phyloP scores from a whole-genome alignment of 2,113 vertebrate species.

The Haplochromis vanheusdeni region DNA sequence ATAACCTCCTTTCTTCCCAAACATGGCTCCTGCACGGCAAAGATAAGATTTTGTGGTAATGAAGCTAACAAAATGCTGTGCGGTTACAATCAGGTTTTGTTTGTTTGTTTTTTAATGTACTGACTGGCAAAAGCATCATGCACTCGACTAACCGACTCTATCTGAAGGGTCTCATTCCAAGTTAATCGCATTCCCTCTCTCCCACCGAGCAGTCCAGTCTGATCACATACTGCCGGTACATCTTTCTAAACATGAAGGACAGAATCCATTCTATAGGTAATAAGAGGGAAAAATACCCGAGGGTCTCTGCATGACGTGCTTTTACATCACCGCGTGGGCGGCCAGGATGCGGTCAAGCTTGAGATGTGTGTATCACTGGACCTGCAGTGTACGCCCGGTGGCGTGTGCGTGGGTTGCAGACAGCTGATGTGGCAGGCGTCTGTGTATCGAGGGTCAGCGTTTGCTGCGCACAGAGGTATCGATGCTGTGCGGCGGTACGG shows the following conservation, averaged over 20 bases:
- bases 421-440: not conserved
- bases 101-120: not conserved
- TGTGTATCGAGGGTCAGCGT: not conserved
- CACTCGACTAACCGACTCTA: fast-evolving
- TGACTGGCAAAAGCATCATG: not conserved
- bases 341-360: not conserved
- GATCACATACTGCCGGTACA: not conserved
- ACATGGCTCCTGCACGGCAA: not conserved
- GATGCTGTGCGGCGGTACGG: not conserved
- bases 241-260: not conserved
- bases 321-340: not conserved
- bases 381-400: not conserved
- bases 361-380: not conserved
- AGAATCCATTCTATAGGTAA: not conserved
- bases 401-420: not conserved
- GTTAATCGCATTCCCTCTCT: not conserved
- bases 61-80: not conserved
- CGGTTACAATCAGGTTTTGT: not conserved
- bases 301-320: not conserved
- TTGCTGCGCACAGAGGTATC: not conserved
- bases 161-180: not conserved
- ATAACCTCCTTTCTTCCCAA: not conserved
- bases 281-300: not conserved
- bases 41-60: not conserved
- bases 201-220: not conserved